A percentile compares a stretch with the other conserved stretches of the same genome.
These are phyloP conservation scores for Helicolenus hilgendorfi DNA, from an alignment of 2,797 vertebrate genomes.

Conservation along the genomic window DNA sequence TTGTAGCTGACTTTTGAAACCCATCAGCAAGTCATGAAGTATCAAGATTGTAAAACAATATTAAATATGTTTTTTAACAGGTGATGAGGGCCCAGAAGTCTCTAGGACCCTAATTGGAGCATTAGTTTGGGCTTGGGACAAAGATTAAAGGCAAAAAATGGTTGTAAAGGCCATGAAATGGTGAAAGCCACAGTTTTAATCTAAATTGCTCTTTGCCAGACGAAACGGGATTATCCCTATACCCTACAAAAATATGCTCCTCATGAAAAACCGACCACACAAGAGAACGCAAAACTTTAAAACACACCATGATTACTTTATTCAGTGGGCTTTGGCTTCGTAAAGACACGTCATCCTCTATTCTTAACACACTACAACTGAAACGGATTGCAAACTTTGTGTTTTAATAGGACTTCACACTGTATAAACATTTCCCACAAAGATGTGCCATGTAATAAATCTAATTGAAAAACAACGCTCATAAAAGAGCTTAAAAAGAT, in stretches of 20 bases:
- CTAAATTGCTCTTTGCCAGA: not conserved
- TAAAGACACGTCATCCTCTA: not conserved
- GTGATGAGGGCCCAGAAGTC: not conserved
- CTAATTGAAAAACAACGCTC: not conserved
- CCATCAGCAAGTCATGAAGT: not conserved
- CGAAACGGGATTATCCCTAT: not conserved
- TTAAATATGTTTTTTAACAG: not conserved
- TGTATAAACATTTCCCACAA: not conserved
- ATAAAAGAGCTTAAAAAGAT: constrained; percentile 4
- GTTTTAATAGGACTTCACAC: not conserved
- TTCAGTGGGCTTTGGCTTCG: not conserved
- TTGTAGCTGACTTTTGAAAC: not conserved
- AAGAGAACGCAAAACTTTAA: not conserved
- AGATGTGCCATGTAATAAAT: not conserved
- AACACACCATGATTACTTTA: not conserved
- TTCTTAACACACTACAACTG: not conserved
- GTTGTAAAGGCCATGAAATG: not conserved
- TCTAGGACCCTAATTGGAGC: not conserved
- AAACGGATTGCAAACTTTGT: not conserved
- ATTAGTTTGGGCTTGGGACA: not conserved
- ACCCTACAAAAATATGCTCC: not conserved
- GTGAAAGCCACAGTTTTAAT: not conserved
- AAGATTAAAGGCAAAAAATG: not conserved
- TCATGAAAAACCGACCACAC: not conserved
- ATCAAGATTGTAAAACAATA: not conserved